phyloP scores from a whole-genome alignment of 2,797 vertebrate genomes.

The Diplodus sargus region DNA sequence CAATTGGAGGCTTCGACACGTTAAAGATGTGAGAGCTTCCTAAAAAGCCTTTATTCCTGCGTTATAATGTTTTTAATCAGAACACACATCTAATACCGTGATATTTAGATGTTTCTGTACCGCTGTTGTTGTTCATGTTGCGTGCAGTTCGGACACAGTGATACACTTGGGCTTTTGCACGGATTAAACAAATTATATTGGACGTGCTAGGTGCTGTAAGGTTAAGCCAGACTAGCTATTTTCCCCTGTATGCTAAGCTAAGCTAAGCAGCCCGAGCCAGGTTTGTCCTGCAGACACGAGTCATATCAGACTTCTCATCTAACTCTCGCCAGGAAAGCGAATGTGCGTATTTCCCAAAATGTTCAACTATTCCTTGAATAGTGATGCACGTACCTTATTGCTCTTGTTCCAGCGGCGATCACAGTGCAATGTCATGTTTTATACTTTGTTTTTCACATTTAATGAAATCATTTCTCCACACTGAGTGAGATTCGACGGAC shows the following conservation, averaged over 20 bases:
- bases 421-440: background rate
- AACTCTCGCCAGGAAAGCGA: background rate
- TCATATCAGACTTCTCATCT: background rate
- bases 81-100: no score
- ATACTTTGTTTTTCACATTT: background rate
- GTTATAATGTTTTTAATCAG: no score
- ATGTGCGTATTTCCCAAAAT: background rate
- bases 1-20: no score
- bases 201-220: background rate
- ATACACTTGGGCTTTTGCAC: background rate
- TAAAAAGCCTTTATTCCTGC: no score
- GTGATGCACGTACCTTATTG: background rate
- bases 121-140: no score
- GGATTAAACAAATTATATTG: background rate
- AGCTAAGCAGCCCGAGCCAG: constrained; percentile 1
- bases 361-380: background rate
- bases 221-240: background rate
- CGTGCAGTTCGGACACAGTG: no score
- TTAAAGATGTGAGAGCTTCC: no score
- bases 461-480: background rate
- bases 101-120: no score
- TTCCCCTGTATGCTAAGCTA: constrained; percentile 18
- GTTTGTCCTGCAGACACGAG: background rate
- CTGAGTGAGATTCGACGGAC: background rate
- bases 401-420: constrained; percentile 8